Base-by-base conservation (phyloP, 2,797 vertebrate species). In the Ataeniobius toweri region DNA sequence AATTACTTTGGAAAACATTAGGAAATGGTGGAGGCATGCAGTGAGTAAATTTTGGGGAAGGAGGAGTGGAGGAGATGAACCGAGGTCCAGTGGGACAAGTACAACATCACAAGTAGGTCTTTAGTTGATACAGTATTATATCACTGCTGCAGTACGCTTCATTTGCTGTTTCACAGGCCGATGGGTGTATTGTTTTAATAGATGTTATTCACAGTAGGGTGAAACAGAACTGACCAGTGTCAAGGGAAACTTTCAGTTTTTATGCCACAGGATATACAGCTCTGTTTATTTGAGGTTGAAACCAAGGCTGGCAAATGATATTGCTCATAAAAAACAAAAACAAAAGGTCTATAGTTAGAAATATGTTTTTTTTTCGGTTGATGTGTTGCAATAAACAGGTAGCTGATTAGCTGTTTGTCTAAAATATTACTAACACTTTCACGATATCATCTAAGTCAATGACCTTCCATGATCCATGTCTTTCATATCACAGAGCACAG, bases 11-110 rank as follows among this genome's bases (percentile, higher is more conserved):
- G 89, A 92, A 92, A 84, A 89, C 89, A 91, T 92, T 89, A 91
- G 85, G 84, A 83, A 70, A 71, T 76, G 83, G 90, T 86, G 88
- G 79, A 74, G 84, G 75, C 85, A 86, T 76, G 83, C 81, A 83
- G 92, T 90, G 91, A 93, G 92, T 86, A 93, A 93, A 93, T 92
- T 91, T 90, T 88, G 92, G 85, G 71, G 76, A 80, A 77, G 68
- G 81, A 81, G 73, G 77, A 84, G 83, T 36, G 70, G 79, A 82
- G 81, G 74, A 88, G 88, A 88, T 87, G 88, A 90, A 87, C 82
- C 69, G 77, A 44, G 36, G 80, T 86, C 90, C 65, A 46, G 46
- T 73, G 88, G 76, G 87, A 92, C 75, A 58, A 78, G 83, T 68
- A 75, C 36, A 78, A 88, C 86, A 83, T 84, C 86, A 53, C 78